Percentiles rank a stretch among this genome's conserved stretches.
These are phyloP conservation scores for Electrophaes corylata DNA, from an alignment of 2,888 invertebrate genomes.

Conservation along the genomic window DNA sequence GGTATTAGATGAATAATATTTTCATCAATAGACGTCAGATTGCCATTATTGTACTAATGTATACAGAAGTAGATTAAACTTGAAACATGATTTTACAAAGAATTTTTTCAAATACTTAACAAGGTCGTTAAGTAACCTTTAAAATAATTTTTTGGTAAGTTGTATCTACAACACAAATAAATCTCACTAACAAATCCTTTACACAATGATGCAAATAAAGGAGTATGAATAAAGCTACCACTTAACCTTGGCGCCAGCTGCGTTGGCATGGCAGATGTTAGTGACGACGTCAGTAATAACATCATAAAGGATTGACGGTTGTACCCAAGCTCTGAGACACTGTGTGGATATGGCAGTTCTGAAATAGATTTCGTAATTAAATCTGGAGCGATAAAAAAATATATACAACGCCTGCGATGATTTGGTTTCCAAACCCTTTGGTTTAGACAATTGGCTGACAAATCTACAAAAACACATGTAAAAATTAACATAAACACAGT, in stretches of 20 bases:
- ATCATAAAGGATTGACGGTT: constrained; percentile 40
- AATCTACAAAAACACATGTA: too few relatives aligned
- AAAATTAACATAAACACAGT: too few relatives aligned
- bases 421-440: not conserved
- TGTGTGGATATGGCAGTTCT: constrained; percentile 2
- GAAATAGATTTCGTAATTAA: not conserved
- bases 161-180: not conserved
- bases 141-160: too few relatives aligned
- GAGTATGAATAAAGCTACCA: constrained; percentile 41
- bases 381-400: not conserved
- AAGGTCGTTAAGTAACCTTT: too few relatives aligned
- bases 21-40: not conserved
- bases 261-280: constrained; percentile 57
- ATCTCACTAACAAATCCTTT: constrained; percentile 13
- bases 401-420: not conserved
- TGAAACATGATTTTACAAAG: not conserved
- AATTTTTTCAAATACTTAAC: too few relatives aligned
- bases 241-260: constrained; percentile 58
- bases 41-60: too few relatives aligned
- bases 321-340: not conserved
- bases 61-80: not conserved
- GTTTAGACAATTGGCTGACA: too few relatives aligned
- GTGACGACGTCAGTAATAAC: constrained; percentile 53
- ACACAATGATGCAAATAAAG: constrained; percentile 18
- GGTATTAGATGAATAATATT: not conserved